Percentiles rank a stretch among this genome's conserved stretches.
phyloP scores from a whole-genome alignment of 2,888 invertebrate genomes.

The Drosophila barbarae region DNA sequence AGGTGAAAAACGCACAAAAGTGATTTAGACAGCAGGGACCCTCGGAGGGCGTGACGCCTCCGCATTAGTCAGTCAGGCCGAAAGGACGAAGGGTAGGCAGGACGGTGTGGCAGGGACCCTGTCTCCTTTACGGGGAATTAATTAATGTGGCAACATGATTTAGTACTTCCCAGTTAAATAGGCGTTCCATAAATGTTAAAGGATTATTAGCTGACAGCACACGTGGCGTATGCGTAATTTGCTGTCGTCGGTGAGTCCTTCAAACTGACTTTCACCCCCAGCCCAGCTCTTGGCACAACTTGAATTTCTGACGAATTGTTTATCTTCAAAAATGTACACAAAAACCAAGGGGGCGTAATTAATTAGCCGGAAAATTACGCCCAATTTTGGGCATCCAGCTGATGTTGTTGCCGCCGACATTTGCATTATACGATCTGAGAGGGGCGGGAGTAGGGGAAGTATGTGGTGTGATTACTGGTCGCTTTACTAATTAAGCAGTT shows the following conservation, averaged over 20 bases:
- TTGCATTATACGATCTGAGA: slow-evolving; percentile 45
- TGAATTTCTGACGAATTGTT: slow-evolving; percentile 72
- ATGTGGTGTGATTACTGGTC: slow-evolving; percentile 59
- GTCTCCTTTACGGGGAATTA: slow-evolving; percentile 68
- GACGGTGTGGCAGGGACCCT: slow-evolving; percentile 42
- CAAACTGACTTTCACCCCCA: slow-evolving; percentile 4
- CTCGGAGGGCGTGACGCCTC: slow-evolving; percentile 23
- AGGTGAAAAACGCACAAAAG: slow-evolving; percentile 66
- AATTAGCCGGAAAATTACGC: slow-evolving; percentile 59
- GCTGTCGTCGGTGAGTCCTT: slow-evolving; percentile 30
- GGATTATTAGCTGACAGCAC: slow-evolving; percentile 72
- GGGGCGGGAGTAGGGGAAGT: slow-evolving; percentile 23
- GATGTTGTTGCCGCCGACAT: slow-evolving; percentile 26
- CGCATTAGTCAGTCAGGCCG: slow-evolving; percentile 44
- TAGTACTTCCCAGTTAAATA: slow-evolving; percentile 71
- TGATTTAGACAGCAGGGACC: slow-evolving; percentile 62
- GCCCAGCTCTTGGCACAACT: slow-evolving; percentile 19
- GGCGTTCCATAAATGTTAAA: slow-evolving; percentile 73
- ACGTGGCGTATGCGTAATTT: slow-evolving; percentile 67
- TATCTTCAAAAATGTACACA: slow-evolving; percentile 69
- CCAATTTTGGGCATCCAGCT: slow-evolving; percentile 27
- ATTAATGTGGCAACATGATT: slow-evolving; percentile 74
- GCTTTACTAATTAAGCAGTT: slow-evolving; percentile 61
- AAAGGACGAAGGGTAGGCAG: slow-evolving; percentile 4
- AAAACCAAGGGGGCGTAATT: slow-evolving; percentile 63